These are phyloP conservation scores for Drosophila merina DNA, from an alignment of 2,888 invertebrate genomes.

Conservation along the genomic window DNA sequence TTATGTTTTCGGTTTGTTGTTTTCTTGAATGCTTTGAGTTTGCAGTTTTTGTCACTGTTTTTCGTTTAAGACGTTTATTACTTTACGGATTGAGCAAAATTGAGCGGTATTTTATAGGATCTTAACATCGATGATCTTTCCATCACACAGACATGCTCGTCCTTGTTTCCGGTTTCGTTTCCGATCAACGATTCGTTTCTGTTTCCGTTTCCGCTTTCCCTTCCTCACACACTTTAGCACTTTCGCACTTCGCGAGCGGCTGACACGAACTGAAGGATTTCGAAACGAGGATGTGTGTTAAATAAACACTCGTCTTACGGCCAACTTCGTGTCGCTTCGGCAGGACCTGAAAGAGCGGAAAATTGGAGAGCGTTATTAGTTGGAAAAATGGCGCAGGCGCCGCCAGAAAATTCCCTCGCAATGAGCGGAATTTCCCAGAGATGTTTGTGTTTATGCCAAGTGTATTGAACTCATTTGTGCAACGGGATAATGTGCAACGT, in stretches of 20 bases:
- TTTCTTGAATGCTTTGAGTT: neutral
- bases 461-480: constrained; percentile 73
- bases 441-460: constrained; percentile 77
- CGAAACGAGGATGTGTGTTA: constrained; percentile 71
- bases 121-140: constrained; percentile 23
- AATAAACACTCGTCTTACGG: constrained; percentile 64
- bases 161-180: constrained; percentile 15
- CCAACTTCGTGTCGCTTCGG: constrained; percentile 22
- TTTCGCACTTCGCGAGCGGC: constrained; percentile 65
- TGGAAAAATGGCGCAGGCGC: constrained; percentile 54
- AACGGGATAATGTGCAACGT: constrained; percentile 49
- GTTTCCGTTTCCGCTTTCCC: constrained; percentile 47
- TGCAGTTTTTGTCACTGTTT: neutral
- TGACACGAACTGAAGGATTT: constrained; percentile 69
- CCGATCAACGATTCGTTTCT: neutral
- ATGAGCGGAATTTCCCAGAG: constrained; percentile 68
- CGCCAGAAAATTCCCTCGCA: constrained; percentile 46
- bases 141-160: constrained; percentile 19
- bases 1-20: constrained; percentile 6
- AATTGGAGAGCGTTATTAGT: constrained; percentile 17
- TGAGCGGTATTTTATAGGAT: constrained; percentile 29
- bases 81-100: constrained; percentile 36
- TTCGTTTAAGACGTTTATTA: neutral
- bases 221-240: constrained; percentile 19
- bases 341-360: constrained; percentile 50